Percentiles rank a stretch among this genome's conserved stretches.
phyloP scores from a whole-genome alignment of 2,113 vertebrate genomes.

The Bubalus kerabau region DNA sequence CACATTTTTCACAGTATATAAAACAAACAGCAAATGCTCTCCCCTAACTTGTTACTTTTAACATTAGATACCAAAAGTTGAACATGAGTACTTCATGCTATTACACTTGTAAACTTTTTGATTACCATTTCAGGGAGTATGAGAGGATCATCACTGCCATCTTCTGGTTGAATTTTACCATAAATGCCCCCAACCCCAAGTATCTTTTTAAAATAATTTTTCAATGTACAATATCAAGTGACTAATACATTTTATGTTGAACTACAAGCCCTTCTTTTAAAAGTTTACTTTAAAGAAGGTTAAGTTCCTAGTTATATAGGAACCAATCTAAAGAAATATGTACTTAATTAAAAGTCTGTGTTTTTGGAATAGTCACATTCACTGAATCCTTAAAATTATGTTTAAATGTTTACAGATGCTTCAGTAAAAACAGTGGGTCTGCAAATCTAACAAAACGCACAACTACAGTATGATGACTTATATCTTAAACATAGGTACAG shows the following conservation, averaged over 20 bases:
- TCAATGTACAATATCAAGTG: constrained; percentile 42
- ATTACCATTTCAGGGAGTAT: constrained; percentile 44
- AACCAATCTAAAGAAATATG: constrained; percentile 33
- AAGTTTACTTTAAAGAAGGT: constrained; percentile 33
- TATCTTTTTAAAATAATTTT: constrained; percentile 56
- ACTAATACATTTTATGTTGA: constrained; percentile 29
- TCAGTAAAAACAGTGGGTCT: neutral
- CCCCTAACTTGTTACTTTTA: constrained; percentile 43
- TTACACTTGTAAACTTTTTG: constrained; percentile 61
- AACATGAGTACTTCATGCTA: constrained; percentile 53
- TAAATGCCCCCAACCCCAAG: neutral
- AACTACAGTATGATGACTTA: neutral
- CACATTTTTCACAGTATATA: constrained; percentile 62
- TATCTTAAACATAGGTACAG: neutral
- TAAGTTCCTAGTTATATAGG: constrained; percentile 22
- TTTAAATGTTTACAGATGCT: constrained; percentile 17
- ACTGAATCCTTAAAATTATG: neutral
- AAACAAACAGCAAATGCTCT: constrained; percentile 55
- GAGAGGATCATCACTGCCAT: constrained; percentile 51
- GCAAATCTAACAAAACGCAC: constrained; percentile 12
- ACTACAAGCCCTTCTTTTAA: constrained; percentile 11
- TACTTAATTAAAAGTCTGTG: constrained; percentile 30
- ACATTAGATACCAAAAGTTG: constrained; percentile 38
- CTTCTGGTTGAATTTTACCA: constrained; percentile 48
- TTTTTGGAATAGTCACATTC: neutral